Evolutionary conservation across 2,888 invertebrate species (phyloP), one percentile per base, ranked within the genome.

Genomic region (Hirtodrosophila duncani): DNA sequence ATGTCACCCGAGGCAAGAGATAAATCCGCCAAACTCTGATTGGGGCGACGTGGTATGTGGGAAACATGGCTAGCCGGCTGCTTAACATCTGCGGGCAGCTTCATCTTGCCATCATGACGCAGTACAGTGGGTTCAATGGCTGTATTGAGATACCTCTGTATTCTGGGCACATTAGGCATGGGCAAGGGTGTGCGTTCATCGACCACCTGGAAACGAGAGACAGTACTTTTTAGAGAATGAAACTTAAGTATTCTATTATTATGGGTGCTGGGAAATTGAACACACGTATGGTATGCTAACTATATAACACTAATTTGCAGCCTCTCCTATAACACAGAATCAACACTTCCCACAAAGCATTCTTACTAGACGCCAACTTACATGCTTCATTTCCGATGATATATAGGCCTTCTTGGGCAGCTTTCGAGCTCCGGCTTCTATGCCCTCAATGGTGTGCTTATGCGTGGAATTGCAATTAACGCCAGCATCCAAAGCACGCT

Each of bases 1-100:
- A 88, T 75, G 66, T 88, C 87, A 0, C 87, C 87, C 1, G 87
- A 84, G 33, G 84, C 81, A 9, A 87, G 37, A 3, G 86, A 85
- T 7, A 88, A 63, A 79, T 87, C 83, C 2, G 85, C 87, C 30
- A 87, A 72, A 56, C 87, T 87, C 4, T 64, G 53, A 26, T 63
- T 65, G 16, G 56, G 58, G n/a, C 46, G 69, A 2, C 64, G 67
- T 3, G 68, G 63, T 17, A 57, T 59, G 3, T 65, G 49, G 2
- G 69, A 55, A 1, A 39, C 10, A 3, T 11, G n/a, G 36, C n/a
- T 24, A n/a, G 6, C 33, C 3, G 23, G 21, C 37, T 14, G 36
- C 30, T 37, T 17, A 7, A 29, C 33, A 0, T 41, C 46, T 0
- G 3, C 16, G 2, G 71, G 51, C 38, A 83, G 49, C 60, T 86